Conservation (phyloP, 2,888 invertebrate species). For the Drosophila affinis region DNA sequence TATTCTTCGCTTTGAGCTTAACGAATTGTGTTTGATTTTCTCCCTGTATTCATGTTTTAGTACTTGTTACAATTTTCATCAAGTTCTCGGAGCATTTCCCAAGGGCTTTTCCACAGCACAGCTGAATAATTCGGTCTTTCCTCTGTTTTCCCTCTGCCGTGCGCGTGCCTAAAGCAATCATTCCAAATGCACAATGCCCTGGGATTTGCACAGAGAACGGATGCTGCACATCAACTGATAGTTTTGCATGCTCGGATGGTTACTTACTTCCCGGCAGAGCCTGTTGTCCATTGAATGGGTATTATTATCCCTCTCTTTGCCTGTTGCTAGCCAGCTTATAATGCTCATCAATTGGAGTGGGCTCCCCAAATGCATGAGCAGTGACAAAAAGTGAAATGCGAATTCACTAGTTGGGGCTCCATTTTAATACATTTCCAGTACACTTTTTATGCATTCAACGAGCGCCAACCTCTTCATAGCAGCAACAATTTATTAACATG, state of each 20-base stretch:
- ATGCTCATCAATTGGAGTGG: not conserved
- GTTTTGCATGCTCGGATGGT: slow-evolving; percentile 31
- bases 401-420: not conserved
- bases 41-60: slow-evolving; percentile 26
- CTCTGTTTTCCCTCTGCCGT: slow-evolving; percentile 22
- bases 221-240: slow-evolving; percentile 54
- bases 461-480: not conserved
- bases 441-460: no score
- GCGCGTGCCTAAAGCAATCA: slow-evolving; percentile 56
- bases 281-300: not conserved
- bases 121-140: slow-evolving; percentile 55
- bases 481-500: no score
- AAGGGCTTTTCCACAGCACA: slow-evolving; percentile 40
- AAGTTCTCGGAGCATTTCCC: slow-evolving; percentile 40
- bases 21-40: slow-evolving; percentile 23
- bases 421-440: not conserved
- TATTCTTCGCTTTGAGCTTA: slow-evolving; percentile 20
- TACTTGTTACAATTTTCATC: slow-evolving; percentile 51
- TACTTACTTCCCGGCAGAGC: not conserved
- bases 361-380: not conserved
- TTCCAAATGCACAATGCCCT: slow-evolving; percentile 65
- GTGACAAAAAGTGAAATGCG: not conserved
- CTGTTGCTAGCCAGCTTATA: not conserved
- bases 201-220: slow-evolving; percentile 17
- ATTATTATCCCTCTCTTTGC: not conserved